These are phyloP conservation scores for Piaya cayana DNA, from an alignment of 2,113 vertebrate species.

Conservation along the genomic window DNA sequence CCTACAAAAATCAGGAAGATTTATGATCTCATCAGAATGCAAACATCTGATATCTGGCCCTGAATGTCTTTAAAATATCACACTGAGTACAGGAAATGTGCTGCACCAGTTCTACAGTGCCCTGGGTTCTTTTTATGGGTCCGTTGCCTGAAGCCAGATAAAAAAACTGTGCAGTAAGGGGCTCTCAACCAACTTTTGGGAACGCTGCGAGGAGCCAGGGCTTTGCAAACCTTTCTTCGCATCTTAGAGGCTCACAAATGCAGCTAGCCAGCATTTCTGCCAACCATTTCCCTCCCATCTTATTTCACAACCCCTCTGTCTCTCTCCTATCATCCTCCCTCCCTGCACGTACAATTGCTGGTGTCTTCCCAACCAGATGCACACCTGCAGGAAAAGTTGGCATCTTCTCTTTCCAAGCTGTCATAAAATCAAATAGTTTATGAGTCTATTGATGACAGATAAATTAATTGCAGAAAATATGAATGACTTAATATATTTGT, in stretches of 20 bases:
- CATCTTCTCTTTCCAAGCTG: conserved; percentile 68
- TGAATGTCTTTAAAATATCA: neutral
- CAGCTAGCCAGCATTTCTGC: conserved; percentile 49
- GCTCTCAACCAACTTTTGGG: neutral
- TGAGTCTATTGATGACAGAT: conserved; percentile 79
- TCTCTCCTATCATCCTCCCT: conserved; percentile 53
- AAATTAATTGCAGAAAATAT: conserved; percentile 79
- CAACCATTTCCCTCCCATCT: conserved; percentile 61
- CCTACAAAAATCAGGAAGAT: neutral
- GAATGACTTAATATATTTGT: conserved; percentile 83
- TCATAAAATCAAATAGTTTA: conserved; percentile 75
- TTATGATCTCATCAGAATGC: neutral
- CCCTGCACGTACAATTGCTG: conserved; percentile 68
- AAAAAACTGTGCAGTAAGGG: neutral
- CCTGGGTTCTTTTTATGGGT: neutral
- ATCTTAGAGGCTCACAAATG: neutral
- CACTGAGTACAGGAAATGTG: neutral
- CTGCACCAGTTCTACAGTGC: neutral
- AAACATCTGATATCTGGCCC: neutral
- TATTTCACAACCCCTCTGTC: conserved; percentile 71
- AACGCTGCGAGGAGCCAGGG: neutral
- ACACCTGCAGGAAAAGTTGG: conserved; percentile 80
- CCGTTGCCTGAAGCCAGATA: neutral
- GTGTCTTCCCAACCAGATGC: conserved; percentile 69
- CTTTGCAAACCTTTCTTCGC: neutral